Base-by-base conservation (phyloP, 1,140 invertebrate species). In the Oscheius sp. region DNA sequence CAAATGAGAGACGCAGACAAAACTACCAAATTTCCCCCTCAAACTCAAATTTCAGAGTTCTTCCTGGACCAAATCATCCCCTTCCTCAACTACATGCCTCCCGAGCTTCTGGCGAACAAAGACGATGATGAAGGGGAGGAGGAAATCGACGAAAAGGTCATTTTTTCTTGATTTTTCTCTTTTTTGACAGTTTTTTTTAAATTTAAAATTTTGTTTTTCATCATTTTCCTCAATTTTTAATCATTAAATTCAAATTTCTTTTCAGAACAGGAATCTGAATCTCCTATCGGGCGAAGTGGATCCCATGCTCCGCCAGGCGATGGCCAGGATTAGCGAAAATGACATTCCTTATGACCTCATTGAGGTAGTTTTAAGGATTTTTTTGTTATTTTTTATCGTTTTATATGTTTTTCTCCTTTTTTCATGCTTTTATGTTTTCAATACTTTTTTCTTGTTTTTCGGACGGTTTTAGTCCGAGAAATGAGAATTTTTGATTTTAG, bases 341-440 rank as follows among this genome's bases (percentile, higher is more conserved):
- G 79, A 82, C 31, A 84, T 82, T 67, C 79, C 82, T 13, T 46
- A 80, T 36, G 80, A 79, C 26, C 26, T 82, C 3, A 82, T 82
- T 45, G 80, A 81, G 64, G 80, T 79, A 13, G 15, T n/a, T 10
- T 2, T 46, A 2, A 45, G 38, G 10, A 20, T 20, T 55, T 55
- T 55, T 55, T 55, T 23, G 4, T 13, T 55, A 13, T 23, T 7
- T 55, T 20, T 55, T 7, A 7, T 26, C 23, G 49, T 55, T 7
- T 55, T 26, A 26, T 13, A 55, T 20, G 38, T n/a, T n/a, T n/a
- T n/a, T n/a, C n/a, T n/a, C n/a, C n/a, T n/a, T n/a, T n/a, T n/a
- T n/a, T n/a, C n/a, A n/a, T n/a, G n/a, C n/a, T n/a, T n/a, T n/a
- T n/a, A n/a, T n/a, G n/a, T n/a, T n/a, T n/a, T n/a, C n/a, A n/a